Base-by-base conservation (phyloP, 2,113 vertebrate species). In the Rhinolophus ferrumequinum region DNA sequence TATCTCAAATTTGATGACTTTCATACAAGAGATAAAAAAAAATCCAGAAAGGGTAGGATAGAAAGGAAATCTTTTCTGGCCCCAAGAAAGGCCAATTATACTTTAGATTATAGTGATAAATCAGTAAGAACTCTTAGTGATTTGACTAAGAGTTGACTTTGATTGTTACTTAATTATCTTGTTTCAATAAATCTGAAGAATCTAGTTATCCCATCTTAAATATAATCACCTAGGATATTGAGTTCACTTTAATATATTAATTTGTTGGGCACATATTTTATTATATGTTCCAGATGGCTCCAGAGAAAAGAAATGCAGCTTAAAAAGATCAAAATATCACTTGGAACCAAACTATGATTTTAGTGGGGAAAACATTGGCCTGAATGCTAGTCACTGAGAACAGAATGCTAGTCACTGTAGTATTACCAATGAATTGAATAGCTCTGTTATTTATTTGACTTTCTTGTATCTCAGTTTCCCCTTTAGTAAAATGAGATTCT, bases 181-280 rank as follows among this genome's bases (percentile, higher is more conserved):
- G 67, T 75, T 77, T 81, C 88, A 90, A 58, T 28, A 81, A 90
- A 70, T 80, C 26, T 70, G 33, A 93, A 91, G 66, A 72, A 15
- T 77, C 75, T 67, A 38, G 5, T 41, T 62, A 41, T 76, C 33
- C 33, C 16, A n/a, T 56, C 14, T 75, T 82, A 81, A 88, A 47
- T 54, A 90, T 35, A 80, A 64, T 56, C 54, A 44, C 18, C 21
- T 52, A 87, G 33, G 70, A 76, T 56, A 35, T 6, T 60, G 28
- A 88, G 28, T 80, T 87, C 11, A 47, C 62, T 69, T 44, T 89
- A 56, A 28, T 72, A 52, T 18, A 47, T 58, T 81, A 12, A 70
- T 58, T 70, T 72, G 9, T 24, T 19, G 35, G 58, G 3, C 30
- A 47, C 28, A 24, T 26, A n/a, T 88, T 88, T 92, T 82, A 85